Evolutionary conservation across 2,888 invertebrate genomes (phyloP), one percentile per base, ranked within the genome.

Genomic region (Anoncus sp.): DNA sequence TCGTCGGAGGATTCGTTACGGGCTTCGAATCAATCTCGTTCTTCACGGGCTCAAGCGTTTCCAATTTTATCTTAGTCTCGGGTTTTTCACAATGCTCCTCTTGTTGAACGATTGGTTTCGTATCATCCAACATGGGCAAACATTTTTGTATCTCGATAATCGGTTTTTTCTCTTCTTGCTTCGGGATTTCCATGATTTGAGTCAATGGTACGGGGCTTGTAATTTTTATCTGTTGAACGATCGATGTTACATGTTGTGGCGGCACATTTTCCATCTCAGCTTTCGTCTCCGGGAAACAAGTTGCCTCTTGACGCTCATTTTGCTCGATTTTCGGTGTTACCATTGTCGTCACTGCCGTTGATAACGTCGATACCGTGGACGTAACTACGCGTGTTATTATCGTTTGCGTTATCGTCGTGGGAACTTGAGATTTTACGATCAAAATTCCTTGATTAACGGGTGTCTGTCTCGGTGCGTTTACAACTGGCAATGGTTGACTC

Each of bases 321-420:
- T 35, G 80, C 49, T 70, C 79, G 57, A 70, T 53, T 31, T 43
- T 45, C 24, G 62, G 80, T 16, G 76, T 69, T 24, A 83, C 71
- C 20, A 24, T 45, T n/a, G 80, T 74, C 16, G 60, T 35, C 4
- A 65, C 47, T n/a, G 72, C 66, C 22, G 80, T 73, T 14, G 83
- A 65, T 2, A 83, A 18, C 0, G 83, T 71, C 2, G 86, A 73
- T 24, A 82, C 75, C 3, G 81, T 80, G 0, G 90, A 70, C 0
- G 88, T 80, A 6, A 81, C 76, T 0, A 87, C 81, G 16, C 86
- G 84, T 3, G 84, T 80, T 5, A 85, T 86, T 24, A 85, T 87
- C 3, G 86, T 85, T 70, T 83, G 89, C 1, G 86, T 74, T 4
- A 85, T 83, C 1, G 87, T 85, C 3, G 90, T 85, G 0, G 89